Evolutionary conservation across 2,888 invertebrate species (phyloP), one percentile per base, ranked within the genome.

Genomic region (Lithophane semibrunnea): DNA sequence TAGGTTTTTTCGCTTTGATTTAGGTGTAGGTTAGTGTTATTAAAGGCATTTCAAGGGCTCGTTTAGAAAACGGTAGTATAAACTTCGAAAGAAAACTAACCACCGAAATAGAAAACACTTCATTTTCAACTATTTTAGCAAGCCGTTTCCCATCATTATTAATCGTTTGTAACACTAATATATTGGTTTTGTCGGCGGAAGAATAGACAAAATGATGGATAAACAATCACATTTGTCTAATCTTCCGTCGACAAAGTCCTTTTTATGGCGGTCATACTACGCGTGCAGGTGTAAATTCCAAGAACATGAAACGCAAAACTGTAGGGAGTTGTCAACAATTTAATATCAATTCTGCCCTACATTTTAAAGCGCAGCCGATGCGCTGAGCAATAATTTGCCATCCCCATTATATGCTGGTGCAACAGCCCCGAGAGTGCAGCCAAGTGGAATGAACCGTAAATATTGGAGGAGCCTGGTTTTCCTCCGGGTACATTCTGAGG

Each of bases 391-490:
- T 83, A 76, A 79, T 83, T 74, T 68, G 65, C 82, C 70, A 66
- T 73, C 54, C 70, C 80, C 76, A 71, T 80, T 83, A 80, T 65
- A 75, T 60, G 69, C 60, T 67, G 75, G 72, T 73, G 80, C 77
- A 75, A 49, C 65, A 65, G 60, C 65, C 86, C 24, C 60, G 56
- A 80, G 69, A 24, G 78, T 3, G 29, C 86, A 73, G 65, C 65
- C 76, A 67, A 64, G 86, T 88, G 86, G 63, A 86, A 83, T 86
- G 83, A 86, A 60, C 73, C 64, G 86, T 83, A 70, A 88, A 88
- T 75, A 80, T 83, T 83, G 47, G 61, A 77, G 47, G 61, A 83
- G 66, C 77, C 64, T 66, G 47, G 42, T 54, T 77, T 54, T 77
- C 72, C 77, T 74, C 60, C 24, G 61, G 44, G 63, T 61, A 72